phyloP scores from a whole-genome alignment of 2,113 vertebrate species.

The Leucoraja erinaceus region DNA sequence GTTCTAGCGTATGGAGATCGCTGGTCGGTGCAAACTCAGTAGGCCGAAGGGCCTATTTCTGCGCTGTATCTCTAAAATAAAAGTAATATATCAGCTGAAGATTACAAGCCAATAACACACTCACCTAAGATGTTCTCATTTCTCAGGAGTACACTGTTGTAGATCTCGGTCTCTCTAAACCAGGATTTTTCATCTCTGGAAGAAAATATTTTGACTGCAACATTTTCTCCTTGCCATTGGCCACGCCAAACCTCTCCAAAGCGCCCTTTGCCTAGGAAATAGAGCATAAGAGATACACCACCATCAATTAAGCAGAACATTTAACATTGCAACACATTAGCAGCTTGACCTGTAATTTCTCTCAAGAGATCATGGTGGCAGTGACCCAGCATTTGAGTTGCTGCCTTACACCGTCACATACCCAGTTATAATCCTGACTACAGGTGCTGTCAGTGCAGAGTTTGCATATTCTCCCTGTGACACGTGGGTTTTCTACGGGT shows the following conservation, averaged over 20 bases:
- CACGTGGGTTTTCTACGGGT: too few relatives aligned
- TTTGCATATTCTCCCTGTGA: too few relatives aligned
- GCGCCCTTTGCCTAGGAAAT: slow-evolving; percentile 79
- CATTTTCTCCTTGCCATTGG: slow-evolving; percentile 94
- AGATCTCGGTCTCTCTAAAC: slow-evolving; percentile 96
- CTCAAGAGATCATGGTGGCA: too few relatives aligned
- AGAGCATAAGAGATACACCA: background rate
- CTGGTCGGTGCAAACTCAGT: too few relatives aligned
- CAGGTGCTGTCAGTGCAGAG: too few relatives aligned
- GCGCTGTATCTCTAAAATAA: too few relatives aligned
- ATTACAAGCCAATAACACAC: slow-evolving; percentile 45
- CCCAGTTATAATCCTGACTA: too few relatives aligned
- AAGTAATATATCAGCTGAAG: too few relatives aligned
- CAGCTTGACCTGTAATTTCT: background rate
- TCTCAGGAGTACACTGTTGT: slow-evolving; percentile 93
- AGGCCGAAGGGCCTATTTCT: too few relatives aligned
- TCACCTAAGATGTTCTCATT: slow-evolving; percentile 93
- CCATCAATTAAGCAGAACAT: background rate
- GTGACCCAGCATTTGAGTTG: too few relatives aligned
- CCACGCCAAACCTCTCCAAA: slow-evolving; percentile 96
- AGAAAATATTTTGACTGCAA: slow-evolving; percentile 97
- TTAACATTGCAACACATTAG: background rate
- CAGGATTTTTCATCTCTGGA: slow-evolving; percentile 98
- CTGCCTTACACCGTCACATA: too few relatives aligned
- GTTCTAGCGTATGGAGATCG: too few relatives aligned